Base-by-base conservation (phyloP, 2,113 vertebrate genomes). In the Anarrhichthys ocellatus region DNA sequence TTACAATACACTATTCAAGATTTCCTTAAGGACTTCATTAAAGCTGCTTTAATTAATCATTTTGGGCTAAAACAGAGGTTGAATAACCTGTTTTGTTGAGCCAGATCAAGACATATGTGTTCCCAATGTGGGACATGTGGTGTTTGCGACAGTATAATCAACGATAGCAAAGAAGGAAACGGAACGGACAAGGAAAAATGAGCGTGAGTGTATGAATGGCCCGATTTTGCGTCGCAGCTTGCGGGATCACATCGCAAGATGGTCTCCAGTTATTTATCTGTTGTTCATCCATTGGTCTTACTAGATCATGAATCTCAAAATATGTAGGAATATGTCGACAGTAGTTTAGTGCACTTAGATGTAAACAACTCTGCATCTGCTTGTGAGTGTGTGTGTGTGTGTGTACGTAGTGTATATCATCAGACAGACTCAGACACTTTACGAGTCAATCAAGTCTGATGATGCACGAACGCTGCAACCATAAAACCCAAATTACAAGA, bases 381-480 rank as follows among this genome's bases (percentile, higher is more conserved):
- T 22, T 44, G 17, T 40, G 34, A 10, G 68, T 36, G 20, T 71
- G 24, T 70, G 46, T 63, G 8, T 76, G 4, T 44, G 27, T 75
- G 38, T 48, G 58, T 66, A 34, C 22, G 50, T 20, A 66, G 64
- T 62, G 40, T 44, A 77, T 69, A 81, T 59, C 62, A 59, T 50
- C 40, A 56, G 52, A 63, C 76, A 86, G 54, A 87, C 76, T 24
- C 73, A 89, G 81, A 87, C 91, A 52, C 38, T 78, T 87, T 76
- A 82, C 0, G 32, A 72, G 38, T 29, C 69, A 73, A 76, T 77
- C 72, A 74, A 70, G 29, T 83, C 85, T 88, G 68, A 90, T 80
- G 34, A 82, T 80, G 44, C 18, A 59, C 18, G 4, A 5, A 40
- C 2, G 18, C 58, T 72, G 20, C 20, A 2, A 13, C 71, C 56